Base-by-base conservation (phyloP, 2,888 invertebrate genomes). In the Hoplodrina ambigua region DNA sequence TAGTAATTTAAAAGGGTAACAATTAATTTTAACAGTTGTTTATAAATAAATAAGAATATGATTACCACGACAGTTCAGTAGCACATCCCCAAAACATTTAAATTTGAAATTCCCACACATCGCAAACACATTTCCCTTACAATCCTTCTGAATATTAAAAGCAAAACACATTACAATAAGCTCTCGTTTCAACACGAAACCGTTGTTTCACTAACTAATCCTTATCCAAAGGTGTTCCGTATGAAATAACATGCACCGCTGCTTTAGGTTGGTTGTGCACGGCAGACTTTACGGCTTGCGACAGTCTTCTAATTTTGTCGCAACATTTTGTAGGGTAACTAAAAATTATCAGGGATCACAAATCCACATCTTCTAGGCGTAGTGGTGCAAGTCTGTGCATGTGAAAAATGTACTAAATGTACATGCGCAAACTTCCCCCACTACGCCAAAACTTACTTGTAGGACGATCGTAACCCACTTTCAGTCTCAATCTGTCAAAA, bases 221-320 rank as follows among this genome's bases (percentile, higher is more conserved):
- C 82, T 81, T 77, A 83, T 72, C 79, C 72, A 66, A 82, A 75
- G 69, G 80, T 84, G 78, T 83, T 81, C 66, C 56, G 78, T 82
- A 82, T 83, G 85, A 86, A 86, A 86, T 82, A 83, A 75, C 83
- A 85, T 83, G 83, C 85, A 82, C 70, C 62, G 73, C 50, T 72
- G 75, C 74, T 65, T 73, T 73, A 80, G 20, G 49, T 13, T 3
- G 11, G 20, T 1, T 62, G 44, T 0, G 58, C 5, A 77, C 55
- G n/a, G 13, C 7, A 30, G 46, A 73, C 30, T 50, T 55, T 68
- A 57, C 25, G 11, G n/a, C 4, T 46, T 20, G 46, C 17, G 25
- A 57, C 30, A 33, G 15, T 20, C 2, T 17, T 46, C 4, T 7
- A 11, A 46, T 20, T 25, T 33, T 17, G 17, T 19, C 11, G 4